These are phyloP conservation scores for Lasiurus cinereus DNA, from an alignment of 2,113 vertebrate genomes.

Conservation along the genomic window DNA sequence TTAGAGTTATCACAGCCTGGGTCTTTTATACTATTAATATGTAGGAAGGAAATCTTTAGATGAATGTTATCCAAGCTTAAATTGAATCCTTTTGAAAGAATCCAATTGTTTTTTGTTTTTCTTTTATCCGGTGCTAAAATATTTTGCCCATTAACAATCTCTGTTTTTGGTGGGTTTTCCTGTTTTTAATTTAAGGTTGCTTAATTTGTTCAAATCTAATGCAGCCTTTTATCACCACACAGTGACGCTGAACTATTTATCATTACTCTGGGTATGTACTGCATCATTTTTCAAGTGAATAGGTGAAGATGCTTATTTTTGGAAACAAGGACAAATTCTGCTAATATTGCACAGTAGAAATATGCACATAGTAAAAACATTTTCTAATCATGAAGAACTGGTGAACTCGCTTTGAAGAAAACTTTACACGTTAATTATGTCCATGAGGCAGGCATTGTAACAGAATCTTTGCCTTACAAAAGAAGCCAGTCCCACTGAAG, in stretches of 20 bases:
- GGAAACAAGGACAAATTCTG: conserved; percentile 30
- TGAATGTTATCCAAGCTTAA: conserved; percentile 89
- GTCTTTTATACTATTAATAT: conserved; percentile 91
- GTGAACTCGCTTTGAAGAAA: conserved; percentile 27
- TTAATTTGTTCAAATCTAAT: conserved; percentile 77
- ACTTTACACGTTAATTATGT: not conserved
- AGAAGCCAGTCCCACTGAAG: not conserved
- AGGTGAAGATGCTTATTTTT: conserved; percentile 26
- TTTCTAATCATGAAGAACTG: conserved; percentile 46
- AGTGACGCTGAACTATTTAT: conserved; percentile 53
- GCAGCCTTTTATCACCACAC: conserved; percentile 52
- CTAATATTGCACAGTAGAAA: conserved; percentile 56
- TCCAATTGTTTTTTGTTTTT: conserved; percentile 75
- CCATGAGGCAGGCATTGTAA: conserved; percentile 4
- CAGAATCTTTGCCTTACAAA: conserved; percentile 14
- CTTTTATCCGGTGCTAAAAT: conserved; percentile 73
- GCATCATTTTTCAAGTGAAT: conserved; percentile 65
- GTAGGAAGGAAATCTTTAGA: conserved; percentile 89
- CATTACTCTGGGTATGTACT: conserved; percentile 45
- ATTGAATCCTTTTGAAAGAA: conserved; percentile 89
- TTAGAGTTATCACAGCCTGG: conserved; percentile 88
- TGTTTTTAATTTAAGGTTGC: conserved; percentile 46
- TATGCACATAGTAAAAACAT: not conserved
- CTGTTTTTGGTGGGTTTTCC: conserved; percentile 55
- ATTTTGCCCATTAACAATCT: conserved; percentile 76